Base-by-base conservation (phyloP, 2,888 invertebrate species). In the Melanchra persicariae region DNA sequence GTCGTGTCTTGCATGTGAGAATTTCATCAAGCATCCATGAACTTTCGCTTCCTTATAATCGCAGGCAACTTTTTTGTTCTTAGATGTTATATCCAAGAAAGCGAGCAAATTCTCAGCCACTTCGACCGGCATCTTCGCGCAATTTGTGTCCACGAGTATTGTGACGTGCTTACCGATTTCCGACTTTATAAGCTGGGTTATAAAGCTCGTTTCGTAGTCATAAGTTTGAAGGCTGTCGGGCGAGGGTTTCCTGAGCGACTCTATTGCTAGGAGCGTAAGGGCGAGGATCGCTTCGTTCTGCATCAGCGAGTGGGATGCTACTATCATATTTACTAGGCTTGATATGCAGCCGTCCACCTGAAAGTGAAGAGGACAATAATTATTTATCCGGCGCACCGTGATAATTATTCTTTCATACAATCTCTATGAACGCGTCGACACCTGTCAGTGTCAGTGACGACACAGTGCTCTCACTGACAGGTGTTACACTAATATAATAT, bases 251-350 rank as follows among this genome's bases (percentile, higher is more conserved):
- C 90, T 92, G 70, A 94, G 85, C 0, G 90, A 87, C 77, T 93
- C 90, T 67, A 93, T 89, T 2, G 94, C 91, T 15, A 98, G 93
- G 51, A 98, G 96, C 80, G 97, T 97, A 68, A 98, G 95, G 47
- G 98, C 97, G 83, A 97, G 95, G 69, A 98, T 96, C 0, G 98
- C 98, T 93, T 98, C 98, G 90, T 98, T 98, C 91, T 98, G 98
- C 99, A 99, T 99, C 40, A 98, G 97, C 10, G 97, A 96, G 94
- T 98, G 98, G 87, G 98, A 98, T 4, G 98, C 98, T 7, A 97
- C 97, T 80, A 98, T 95, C 99, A 99, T 98, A 91, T 97, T 97
- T 17, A 98, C 97, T 84, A 99, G 95, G 87, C 97, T 97, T 67
- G 97, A 97, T 45, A 98, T 94, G 74, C 98, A 98, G 74, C 98